Conservation (phyloP, 2,113 vertebrate genomes). For the Notarius lentiginosus region DNA sequence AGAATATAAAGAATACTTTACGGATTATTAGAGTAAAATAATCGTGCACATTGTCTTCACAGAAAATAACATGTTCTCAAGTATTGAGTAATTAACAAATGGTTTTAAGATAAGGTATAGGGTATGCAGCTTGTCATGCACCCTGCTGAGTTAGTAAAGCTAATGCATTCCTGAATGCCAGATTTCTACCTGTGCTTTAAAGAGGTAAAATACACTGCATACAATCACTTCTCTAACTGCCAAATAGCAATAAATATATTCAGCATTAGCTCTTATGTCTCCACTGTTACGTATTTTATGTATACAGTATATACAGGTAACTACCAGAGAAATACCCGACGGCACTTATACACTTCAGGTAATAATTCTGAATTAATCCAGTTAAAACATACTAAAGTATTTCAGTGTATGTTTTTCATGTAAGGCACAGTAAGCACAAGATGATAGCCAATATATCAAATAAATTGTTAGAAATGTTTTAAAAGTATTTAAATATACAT, state of each 20-base stretch:
- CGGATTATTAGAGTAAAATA: background rate
- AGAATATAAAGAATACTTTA: background rate
- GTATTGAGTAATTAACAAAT: background rate
- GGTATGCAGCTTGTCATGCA: background rate
- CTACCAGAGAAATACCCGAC: background rate
- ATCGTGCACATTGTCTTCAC: background rate
- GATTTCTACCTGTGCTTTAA: constrained; percentile 2
- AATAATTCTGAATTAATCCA: constrained; percentile 39
- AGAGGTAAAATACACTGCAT: background rate
- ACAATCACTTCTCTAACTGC: background rate
- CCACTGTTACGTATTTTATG: background rate
- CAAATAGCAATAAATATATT: constrained; percentile 28
- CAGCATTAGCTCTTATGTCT: constrained; percentile 7
- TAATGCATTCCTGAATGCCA: constrained; percentile 20
- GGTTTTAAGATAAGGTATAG: background rate
- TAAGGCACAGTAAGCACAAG: constrained; percentile 46
- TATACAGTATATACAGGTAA: background rate
- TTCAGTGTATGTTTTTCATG: background rate
- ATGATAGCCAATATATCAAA: background rate
- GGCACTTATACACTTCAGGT: too few species aligned
- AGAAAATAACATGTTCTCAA: constrained; percentile 8
- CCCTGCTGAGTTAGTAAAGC: background rate
- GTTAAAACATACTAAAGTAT: constrained; percentile 44
- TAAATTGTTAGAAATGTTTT: constrained; percentile 36
- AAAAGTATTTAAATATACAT: constrained; percentile 41